A percentile compares a stretch with the other conserved stretches of the same genome.
Evolutionary conservation across 2,113 vertebrate genomes (phyloP).

Genomic region (Lepus timidus): DNA sequence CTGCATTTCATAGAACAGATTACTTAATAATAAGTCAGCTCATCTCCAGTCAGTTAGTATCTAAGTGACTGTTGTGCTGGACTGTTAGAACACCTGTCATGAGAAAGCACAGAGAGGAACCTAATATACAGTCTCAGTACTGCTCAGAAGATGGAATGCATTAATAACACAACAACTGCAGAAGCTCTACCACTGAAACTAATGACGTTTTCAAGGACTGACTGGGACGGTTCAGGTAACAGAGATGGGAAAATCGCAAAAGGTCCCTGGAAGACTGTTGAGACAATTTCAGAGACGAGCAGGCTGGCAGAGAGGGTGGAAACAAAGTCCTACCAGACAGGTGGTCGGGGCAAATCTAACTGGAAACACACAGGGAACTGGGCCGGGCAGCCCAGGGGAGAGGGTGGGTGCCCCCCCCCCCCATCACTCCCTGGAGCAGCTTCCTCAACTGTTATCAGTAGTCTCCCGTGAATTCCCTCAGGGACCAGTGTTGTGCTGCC

Average conservation of each 20-base stretch:
- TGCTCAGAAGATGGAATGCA: background rate
- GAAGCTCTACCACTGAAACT: background rate
- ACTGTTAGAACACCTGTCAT: constrained; percentile 3
- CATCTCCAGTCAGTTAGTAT: constrained; percentile 44
- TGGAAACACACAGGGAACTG: background rate
- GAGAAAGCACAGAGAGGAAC: background rate
- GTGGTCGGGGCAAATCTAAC: background rate
- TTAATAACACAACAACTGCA: background rate
- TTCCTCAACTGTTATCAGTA: background rate
- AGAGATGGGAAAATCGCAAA: background rate
- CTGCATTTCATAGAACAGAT: background rate
- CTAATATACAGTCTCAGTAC: background rate
- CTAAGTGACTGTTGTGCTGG: background rate
- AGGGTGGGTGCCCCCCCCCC: too few relatives aligned
- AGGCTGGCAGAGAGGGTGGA: background rate
- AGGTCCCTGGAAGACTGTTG: background rate
- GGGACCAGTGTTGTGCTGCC: too few relatives aligned
- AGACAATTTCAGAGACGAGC: background rate
- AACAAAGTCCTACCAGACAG: background rate
- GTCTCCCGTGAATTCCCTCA: background rate
- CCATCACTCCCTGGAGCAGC: background rate
- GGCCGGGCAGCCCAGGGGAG: background rate
- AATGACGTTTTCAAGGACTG: background rate
- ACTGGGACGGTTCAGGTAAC: background rate
- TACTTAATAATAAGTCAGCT: constrained; percentile 20